Evolutionary conservation across 2,797 vertebrate species (phyloP).

Genomic region (Sebastiscus albofasciatus): DNA sequence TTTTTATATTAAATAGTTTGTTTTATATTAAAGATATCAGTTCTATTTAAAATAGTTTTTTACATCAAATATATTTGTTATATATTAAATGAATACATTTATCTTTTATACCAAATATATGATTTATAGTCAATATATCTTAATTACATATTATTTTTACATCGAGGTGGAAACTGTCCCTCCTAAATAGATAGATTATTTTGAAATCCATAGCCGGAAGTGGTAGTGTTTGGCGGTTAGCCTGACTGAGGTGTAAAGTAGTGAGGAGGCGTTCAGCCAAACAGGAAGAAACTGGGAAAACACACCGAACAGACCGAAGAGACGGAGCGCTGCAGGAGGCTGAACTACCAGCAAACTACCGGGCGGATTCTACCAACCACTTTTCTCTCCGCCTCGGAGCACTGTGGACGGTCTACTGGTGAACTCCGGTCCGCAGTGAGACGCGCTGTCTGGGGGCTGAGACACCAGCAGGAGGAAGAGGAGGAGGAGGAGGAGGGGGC

Average conservation of each 20-base stretch:
- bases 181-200: background rate
- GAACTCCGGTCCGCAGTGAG: constrained; percentile 39
- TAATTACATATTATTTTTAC: no score
- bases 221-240: rapidly evolving
- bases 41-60: no score
- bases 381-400: background rate
- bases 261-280: constrained; percentile 57
- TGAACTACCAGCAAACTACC: background rate
- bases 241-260: background rate
- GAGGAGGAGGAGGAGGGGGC: constrained; percentile 29
- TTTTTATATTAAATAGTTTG: no score
- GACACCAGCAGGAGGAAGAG: constrained; percentile 15
- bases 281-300: constrained; percentile 74
- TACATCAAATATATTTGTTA: no score
- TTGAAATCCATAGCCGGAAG: constrained; percentile 28
- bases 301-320: background rate
- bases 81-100: no score
- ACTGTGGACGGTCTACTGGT: background rate
- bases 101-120: no score
- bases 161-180: no score
- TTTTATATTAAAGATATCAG: no score
- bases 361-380: background rate
- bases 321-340: background rate
- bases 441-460: constrained; percentile 34
- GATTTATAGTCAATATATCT: no score